Evolutionary conservation across 2,797 vertebrate genomes (phyloP), one percentile per base, ranked within the genome.

Genomic region (Melanotaenia trifasciata): DNA sequence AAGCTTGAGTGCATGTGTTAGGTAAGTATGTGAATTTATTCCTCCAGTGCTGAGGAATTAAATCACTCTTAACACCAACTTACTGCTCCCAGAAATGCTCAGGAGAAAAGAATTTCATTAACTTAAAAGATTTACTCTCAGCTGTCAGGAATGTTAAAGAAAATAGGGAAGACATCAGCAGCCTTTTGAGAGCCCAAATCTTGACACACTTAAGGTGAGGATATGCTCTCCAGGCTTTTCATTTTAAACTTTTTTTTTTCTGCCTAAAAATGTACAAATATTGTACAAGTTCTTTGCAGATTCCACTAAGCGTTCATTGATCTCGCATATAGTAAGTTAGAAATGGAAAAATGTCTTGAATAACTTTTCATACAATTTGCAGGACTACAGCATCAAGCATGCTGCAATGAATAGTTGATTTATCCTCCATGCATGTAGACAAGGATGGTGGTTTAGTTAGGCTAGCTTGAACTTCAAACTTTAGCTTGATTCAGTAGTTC

Each of bases 41-140:
- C 35, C 45, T 65, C 32, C 70, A 24, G 5, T 4, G 18, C 32
- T 43, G 51, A 51, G 64, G 20, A 65, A 50, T 70, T 70, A 76
- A 32, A 79, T 20, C 32, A 13, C 50, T 40, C 67, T 80, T n/a
- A 51, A 60, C 59, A 59, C 64, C 68, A 81, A 56, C 50, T 60
- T 36, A 65, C 68, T 63, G 58, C 72, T 79, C 45, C 22, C 36
- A 32, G 64, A 75, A 81, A 69, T 47, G 22, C 69, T 73, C 45
- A n/a, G 63, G 78, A 81, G 65, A 60, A 79, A 85, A 75, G 60
- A 71, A 80, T 73, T 89, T 63, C 67, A 86, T 86, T 83, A 74
- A 67, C 30, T 76, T 70, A 36, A 69, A 58, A 72, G 72, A 84
- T 76, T 66, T 43, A 40, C 51, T 70, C 58, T 69, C n/a, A 5